phyloP scores from a whole-genome alignment of 2,797 vertebrate species.

The Sebastes trivittatus region DNA sequence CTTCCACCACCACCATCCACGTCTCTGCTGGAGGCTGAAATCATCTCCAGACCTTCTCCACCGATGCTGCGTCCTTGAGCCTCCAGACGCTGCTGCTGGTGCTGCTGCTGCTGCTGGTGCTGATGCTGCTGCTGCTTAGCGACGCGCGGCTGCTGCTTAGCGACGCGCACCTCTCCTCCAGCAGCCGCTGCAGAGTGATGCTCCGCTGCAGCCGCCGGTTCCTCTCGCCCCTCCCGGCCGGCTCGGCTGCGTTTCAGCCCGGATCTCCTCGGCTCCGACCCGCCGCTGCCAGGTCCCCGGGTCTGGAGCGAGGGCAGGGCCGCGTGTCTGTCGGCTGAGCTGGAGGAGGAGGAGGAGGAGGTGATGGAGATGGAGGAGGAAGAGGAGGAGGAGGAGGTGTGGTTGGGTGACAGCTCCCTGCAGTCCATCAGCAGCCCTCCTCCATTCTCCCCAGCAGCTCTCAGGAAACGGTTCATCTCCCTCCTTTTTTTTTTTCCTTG shows the following conservation, averaged over 20 bases:
- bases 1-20: slow-evolving; percentile 26
- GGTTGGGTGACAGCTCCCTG: slow-evolving; percentile 83
- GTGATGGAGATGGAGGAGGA: slow-evolving; percentile 73
- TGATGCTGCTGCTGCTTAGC: slow-evolving; percentile 8
- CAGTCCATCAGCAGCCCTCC: slow-evolving; percentile 86
- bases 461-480: slow-evolving; percentile 93
- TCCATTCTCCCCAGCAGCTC: slow-evolving; percentile 74
- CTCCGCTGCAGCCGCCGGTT: slow-evolving; percentile 72
- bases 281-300: slow-evolving; percentile 82
- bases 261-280: slow-evolving; percentile 92
- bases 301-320: slow-evolving; percentile 72
- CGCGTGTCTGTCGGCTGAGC: slow-evolving; percentile 75
- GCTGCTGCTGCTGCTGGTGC: slow-evolving; percentile 3
- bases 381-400: slow-evolving; percentile 69
- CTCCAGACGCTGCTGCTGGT: slow-evolving; percentile 35
- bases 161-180: slow-evolving; percentile 27
- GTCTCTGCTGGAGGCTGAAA: slow-evolving; percentile 64
- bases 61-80: slow-evolving; percentile 62
- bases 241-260: slow-evolving; percentile 85
- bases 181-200: slow-evolving; percentile 22
- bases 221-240: slow-evolving; percentile 84
- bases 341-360: slow-evolving; percentile 77
- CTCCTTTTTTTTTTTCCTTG: slow-evolving; percentile 55
- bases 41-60: slow-evolving; percentile 58
- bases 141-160: slow-evolving; percentile 17